Conservation (phyloP, 1,140 invertebrate species). For the Platorchestia sp. region DNA sequence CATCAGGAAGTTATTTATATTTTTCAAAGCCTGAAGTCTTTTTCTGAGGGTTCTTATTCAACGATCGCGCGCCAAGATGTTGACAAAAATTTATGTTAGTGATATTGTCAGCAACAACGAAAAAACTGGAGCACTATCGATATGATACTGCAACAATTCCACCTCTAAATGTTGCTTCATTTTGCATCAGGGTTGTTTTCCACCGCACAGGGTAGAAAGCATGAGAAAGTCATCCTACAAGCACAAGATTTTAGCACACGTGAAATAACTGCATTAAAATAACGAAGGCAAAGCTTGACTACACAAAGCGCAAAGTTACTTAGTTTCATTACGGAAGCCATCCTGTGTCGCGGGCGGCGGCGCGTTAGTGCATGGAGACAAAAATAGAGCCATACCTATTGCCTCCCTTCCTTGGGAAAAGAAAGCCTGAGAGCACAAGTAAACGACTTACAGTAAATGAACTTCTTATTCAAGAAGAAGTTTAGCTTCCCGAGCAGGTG, state of each 20-base stretch:
- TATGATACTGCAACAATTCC: neutral
- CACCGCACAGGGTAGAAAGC: neutral
- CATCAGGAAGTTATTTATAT: too few species aligned
- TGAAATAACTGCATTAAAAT: neutral
- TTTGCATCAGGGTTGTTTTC: neutral
- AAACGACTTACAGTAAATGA: neutral
- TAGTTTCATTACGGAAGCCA: neutral
- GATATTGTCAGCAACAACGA: neutral
- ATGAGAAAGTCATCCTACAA: neutral
- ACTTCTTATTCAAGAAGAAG: neutral
- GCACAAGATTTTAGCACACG: neutral
- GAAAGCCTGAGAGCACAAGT: neutral
- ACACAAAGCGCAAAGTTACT: neutral
- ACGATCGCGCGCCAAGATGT: neutral
- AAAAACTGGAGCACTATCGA: neutral
- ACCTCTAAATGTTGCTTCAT: neutral
- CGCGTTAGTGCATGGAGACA: neutral
- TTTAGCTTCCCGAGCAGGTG: neutral
- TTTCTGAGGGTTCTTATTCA: neutral
- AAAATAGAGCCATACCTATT: neutral
- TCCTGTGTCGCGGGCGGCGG: too few species aligned
- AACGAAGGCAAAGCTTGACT: neutral
- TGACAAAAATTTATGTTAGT: neutral
- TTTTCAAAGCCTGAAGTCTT: too few species aligned
- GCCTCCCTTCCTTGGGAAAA: neutral